Evolutionary conservation across 2,113 vertebrate genomes (phyloP), one percentile per base, ranked within the genome.

Genomic region (Centropus bengalensis): DNA sequence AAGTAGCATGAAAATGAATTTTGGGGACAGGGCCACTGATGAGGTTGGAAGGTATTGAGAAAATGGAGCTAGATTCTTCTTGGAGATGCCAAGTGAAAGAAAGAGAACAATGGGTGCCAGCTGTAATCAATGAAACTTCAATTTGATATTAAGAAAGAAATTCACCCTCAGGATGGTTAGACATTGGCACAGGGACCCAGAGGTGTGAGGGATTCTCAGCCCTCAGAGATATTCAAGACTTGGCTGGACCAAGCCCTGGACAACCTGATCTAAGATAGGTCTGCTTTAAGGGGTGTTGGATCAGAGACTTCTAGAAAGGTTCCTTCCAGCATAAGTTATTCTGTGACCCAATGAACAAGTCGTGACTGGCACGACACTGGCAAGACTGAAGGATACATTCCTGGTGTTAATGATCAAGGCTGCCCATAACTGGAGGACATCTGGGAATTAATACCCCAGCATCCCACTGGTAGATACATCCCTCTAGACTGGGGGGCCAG

Each of bases 391-490:
- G 45, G 45, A 71, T 23, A 33, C 70, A 67, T 33, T 40, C 40
- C 27, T 68, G 27, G 47, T 2, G 1, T 82, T 67, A 73, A 51
- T 56, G 14, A 17, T 30, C 59, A 71, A 59, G 33, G 77, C 54
- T 60, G 38, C 38, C 45, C 12, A 44, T 13, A 49, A 22, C 1
- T 38, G 54, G 23, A 73, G 40, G 6, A 82, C 19, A 24, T 8
- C 30, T 82, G 14, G 30, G 17, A 67, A 47, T 78, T 56, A 21
- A 16, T 78, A 33, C 17, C 27, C 27, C 66, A 67, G 40, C 0
- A 0, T 54, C 12, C 14, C 0, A 1, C 36, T 63, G 42, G 21
- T 45, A 12, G 23, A 40, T 40, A 32, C 18, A 45, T 52, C 40
- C 47, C 18, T 33, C 27, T 23, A 67, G 54, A 71, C 38, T 36